These are phyloP conservation scores for Mesorhabditis belari DNA, from an alignment of 2,888 invertebrate genomes.

Conservation along the genomic window DNA sequence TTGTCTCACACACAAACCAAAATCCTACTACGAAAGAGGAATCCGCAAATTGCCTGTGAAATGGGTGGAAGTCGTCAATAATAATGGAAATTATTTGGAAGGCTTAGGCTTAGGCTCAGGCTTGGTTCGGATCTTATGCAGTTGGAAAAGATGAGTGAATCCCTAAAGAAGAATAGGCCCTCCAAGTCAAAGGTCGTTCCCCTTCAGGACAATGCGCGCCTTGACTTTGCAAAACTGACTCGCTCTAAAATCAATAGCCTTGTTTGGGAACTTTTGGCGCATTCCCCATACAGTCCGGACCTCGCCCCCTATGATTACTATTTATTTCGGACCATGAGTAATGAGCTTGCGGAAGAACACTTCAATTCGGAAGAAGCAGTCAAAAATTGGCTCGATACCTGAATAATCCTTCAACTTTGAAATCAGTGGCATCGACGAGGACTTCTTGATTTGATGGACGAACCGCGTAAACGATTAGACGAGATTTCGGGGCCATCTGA, in stretches of 20 bases:
- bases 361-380: neutral
- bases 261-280: constrained; percentile 43
- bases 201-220: constrained; percentile 70
- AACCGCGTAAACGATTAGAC: constrained; percentile 64
- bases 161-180: constrained; percentile 60
- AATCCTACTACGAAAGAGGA: too few relatives aligned
- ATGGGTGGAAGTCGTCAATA: too few relatives aligned
- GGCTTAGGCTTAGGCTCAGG: too few relatives aligned
- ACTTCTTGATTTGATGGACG: constrained; percentile 65
- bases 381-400: constrained; percentile 71
- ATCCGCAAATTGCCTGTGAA: too few relatives aligned
- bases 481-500: constrained; percentile 51
- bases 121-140: too few relatives aligned
- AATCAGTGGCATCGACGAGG: constrained; percentile 76
- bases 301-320: constrained; percentile 84
- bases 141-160: too few relatives aligned
- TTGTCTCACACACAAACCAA: constrained; percentile 38
- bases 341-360: too few relatives aligned
- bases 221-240: constrained; percentile 35
- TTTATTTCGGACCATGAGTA: too few relatives aligned
- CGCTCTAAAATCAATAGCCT: constrained; percentile 66
- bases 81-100: too few relatives aligned
- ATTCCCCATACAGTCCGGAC: constrained; percentile 69
- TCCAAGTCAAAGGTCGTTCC: constrained; percentile 13
- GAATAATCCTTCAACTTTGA: constrained; percentile 71